Base-by-base conservation (phyloP, 2,888 invertebrate species). In the Hemaris fuciformis region DNA sequence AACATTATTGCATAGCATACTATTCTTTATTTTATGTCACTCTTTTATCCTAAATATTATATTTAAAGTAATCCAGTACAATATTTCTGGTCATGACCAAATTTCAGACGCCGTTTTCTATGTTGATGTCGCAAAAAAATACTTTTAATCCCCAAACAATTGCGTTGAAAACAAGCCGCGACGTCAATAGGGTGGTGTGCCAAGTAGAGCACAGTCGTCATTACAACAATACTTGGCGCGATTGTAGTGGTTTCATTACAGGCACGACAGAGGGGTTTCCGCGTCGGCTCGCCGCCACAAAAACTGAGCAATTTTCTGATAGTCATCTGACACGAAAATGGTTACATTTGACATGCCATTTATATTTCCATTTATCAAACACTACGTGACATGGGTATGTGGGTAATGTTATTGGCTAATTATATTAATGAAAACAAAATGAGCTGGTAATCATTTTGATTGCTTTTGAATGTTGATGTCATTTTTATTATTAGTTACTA, bases 251-350 rank as follows among this genome's bases (percentile, higher is more conserved):
- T 76, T 81, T 76, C 75, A 82, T 81, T 81, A 79, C 72, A 77
- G 81, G 80, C 83, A 83, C 83, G 80, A 77, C 76, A 82, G 74
- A 77, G 80, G 83, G 80, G 81, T 81, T 76, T 75, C 79, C 79
- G 75, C 74, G 71, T 66, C 79, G 76, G 67, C 67, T 79, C 80
- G 79, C 76, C 82, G 85, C 79, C 81, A 85, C 85, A 84, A 87
- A 80, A 88, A 87, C 80, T 85, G 81, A 87, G 81, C 88, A 90
- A 90, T 91, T 91, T 90, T 87, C 88, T 89, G 91, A 91, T 91
- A 89, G 76, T 68, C 77, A 91, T 88, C 89, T 81, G 84, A 85
- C 87, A 88, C 80, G 87, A 80, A 80, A 84, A 84, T 88, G 79
- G 85, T 88, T 87, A 87, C 82, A 76, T 87, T 83, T 87, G 88